These are phyloP conservation scores for Branchellion lobata DNA, from an alignment of 2,888 invertebrate genomes.

Conservation along the genomic window DNA sequence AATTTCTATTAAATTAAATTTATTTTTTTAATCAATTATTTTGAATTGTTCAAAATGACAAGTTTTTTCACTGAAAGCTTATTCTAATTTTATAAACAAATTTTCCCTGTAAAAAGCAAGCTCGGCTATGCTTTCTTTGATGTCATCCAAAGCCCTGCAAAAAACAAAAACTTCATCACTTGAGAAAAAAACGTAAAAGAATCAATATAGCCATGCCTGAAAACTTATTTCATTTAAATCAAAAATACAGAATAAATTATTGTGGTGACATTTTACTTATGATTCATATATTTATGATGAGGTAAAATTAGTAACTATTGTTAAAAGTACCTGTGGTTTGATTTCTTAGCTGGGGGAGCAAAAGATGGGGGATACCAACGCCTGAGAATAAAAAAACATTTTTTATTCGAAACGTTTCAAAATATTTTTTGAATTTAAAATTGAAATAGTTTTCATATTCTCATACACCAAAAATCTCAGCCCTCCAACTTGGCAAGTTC, in stretches of 20 bases:
- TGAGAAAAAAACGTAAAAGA: conserved; percentile 5
- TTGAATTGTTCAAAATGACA: too few species aligned
- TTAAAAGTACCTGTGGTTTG: not conserved
- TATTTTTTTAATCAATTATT: too few species aligned
- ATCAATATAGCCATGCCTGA: not conserved
- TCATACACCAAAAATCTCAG: not conserved
- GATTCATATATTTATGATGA: too few species aligned
- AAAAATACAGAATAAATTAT: not conserved
- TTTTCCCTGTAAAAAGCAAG: conserved; percentile 73
- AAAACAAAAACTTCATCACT: too few species aligned
- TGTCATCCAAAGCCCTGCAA: conserved; percentile 71
- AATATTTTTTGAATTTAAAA: not conserved
- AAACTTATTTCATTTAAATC: not conserved
- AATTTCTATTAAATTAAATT: too few species aligned
- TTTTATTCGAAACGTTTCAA: too few species aligned
- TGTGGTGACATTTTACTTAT: too few species aligned
- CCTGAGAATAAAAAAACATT: too few species aligned
- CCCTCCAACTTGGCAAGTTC: conserved; percentile 68
- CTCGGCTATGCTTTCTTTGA: conserved; percentile 81
- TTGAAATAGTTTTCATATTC: not conserved
- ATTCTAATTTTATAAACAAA: conserved; percentile 55
- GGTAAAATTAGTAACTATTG: too few species aligned
- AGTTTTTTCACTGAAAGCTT: too few species aligned
- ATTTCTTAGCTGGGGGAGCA: not conserved
- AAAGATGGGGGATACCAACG: conserved; percentile 12